Conservation (phyloP, 2,113 vertebrate genomes). For the Laticauda laticaudata region DNA sequence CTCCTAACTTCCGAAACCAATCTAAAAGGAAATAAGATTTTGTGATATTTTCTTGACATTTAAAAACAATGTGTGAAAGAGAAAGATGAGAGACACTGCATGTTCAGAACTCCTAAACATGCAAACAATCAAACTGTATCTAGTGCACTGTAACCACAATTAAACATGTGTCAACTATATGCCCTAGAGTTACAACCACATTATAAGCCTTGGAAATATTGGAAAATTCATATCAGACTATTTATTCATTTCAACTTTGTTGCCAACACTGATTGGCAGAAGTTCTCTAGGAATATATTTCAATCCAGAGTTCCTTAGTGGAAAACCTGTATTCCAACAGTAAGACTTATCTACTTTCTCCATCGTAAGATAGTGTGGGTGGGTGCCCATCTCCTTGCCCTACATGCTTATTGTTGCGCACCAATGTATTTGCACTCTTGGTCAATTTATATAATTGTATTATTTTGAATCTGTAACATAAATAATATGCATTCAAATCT, state of each 20-base stretch:
- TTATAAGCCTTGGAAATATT: background rate
- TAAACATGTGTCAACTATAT: background rate
- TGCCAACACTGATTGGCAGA: background rate
- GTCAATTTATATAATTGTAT: background rate
- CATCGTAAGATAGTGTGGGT: background rate
- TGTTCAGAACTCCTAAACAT: background rate
- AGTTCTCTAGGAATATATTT: background rate
- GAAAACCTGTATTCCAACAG: background rate
- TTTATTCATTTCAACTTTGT: background rate
- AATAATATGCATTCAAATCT: background rate
- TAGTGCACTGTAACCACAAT: background rate
- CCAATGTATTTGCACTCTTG: background rate
- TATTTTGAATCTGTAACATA: background rate
- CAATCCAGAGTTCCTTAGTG: background rate
- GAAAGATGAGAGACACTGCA: background rate
- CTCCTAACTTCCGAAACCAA: background rate
- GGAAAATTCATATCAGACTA: background rate
- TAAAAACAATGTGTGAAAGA: background rate
- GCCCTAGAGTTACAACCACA: background rate
- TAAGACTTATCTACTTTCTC: background rate
- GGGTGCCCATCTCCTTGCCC: background rate
- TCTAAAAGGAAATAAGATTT: background rate
- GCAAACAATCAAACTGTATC: background rate
- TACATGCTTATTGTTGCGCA: background rate
- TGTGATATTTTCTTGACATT: background rate